phyloP scores from a whole-genome alignment of 2,797 vertebrate genomes.

The Capromys pilorides region DNA sequence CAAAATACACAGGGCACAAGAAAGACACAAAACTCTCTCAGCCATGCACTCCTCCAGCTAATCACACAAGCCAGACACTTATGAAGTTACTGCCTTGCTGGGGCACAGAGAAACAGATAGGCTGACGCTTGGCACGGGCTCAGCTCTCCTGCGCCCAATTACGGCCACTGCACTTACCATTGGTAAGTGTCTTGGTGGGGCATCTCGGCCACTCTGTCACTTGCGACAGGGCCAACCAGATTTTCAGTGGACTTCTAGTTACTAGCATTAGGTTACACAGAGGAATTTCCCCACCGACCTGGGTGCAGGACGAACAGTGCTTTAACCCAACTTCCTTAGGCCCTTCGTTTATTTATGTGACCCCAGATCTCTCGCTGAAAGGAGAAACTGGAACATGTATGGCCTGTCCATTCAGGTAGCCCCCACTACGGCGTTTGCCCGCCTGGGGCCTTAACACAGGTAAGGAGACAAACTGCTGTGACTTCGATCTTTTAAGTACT shows the following conservation, averaged over 20 bases:
- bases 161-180: background rate
- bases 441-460: background rate
- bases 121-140: background rate
- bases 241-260: background rate
- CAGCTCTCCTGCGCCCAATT: background rate
- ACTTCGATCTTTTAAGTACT: background rate
- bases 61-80: background rate
- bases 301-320: background rate
- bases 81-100: background rate
- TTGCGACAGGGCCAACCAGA: background rate
- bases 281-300: background rate
- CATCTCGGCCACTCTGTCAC: background rate
- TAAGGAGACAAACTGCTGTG: background rate
- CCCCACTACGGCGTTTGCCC: background rate
- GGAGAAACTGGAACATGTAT: background rate
- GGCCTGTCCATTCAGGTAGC: background rate
- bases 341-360: constrained; percentile 2
- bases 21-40: background rate
- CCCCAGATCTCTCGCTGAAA: background rate
- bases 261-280: background rate
- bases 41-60: background rate
- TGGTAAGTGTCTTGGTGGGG: background rate
- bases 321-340: background rate
- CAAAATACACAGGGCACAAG: background rate
- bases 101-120: background rate